Evolutionary conservation across 2,797 vertebrate genomes (phyloP), one percentile per base, ranked within the genome.

Genomic region (Anableps anableps): DNA sequence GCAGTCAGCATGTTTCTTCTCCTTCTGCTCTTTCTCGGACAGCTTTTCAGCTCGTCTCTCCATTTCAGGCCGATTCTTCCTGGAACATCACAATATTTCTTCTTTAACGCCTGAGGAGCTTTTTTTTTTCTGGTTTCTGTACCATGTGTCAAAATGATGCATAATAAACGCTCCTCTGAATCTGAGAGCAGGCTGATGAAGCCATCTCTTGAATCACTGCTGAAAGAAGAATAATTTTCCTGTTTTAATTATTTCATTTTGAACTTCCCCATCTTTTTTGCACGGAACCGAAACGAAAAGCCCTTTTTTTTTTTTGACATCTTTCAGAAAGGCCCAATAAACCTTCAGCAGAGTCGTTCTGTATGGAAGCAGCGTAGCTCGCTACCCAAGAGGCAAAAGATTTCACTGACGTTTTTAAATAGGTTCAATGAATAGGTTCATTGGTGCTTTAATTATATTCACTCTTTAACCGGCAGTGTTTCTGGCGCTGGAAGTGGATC

Each of bases 361-460:
- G 86, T 85, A 90, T 90, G 85, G 85, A 75, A 64, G 83, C 76
- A 1, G 83, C 3, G 77, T 75, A 0, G 77, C 41, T 23, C 17
- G 51, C 72, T 43, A 34, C 82, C 89, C 76, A 48, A 83, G 83
- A 91, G 84, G 84, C 82, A 75, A 81, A 87, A 83, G 84, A 91
- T 92, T 83, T 83, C 89, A 88, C 83, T 92, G 94, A 95, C 92
- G 88, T 92, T 88, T 91, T 94, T 90, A 93, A 93, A 93, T 91
- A 88, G 93, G 92, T 93, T 94, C 94, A 94, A 92, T 94, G 92
- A 90, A 93, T 74, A 84, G 90, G 91, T 93, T 91, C 89, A 88
- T 55, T 71, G 93, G 91, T 91, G 94, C 92, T 95, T 95, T 95
- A 96, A 96, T 95, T 95, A 95, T 92, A 89, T 93, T 90, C 88